Evolutionary conservation across 1,140 invertebrate species (phyloP).

Genomic region (Cotesia vestalis): DNA sequence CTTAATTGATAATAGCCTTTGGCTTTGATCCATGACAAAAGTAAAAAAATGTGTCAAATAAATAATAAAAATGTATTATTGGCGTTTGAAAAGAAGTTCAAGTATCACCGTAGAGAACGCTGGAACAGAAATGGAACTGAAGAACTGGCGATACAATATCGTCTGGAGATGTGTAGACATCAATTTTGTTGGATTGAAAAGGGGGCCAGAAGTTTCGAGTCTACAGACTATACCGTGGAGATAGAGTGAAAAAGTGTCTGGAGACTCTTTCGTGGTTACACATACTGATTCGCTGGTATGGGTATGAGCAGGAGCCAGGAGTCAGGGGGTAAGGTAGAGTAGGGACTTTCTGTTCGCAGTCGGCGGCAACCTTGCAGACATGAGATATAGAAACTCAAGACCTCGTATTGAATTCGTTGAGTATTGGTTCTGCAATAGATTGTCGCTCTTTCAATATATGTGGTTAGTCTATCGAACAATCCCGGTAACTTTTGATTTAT

Average conservation of each 20-base stretch:
- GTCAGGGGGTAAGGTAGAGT: too few species aligned
- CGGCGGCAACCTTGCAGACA: constrained; percentile 21
- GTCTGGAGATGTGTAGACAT: constrained; percentile 39
- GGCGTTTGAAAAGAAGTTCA: constrained; percentile 13
- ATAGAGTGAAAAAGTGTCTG: constrained; percentile 17
- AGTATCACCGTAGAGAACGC: background rate
- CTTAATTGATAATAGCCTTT: background rate
- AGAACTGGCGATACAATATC: constrained; percentile 38
- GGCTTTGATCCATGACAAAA: background rate
- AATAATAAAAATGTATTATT: background rate
- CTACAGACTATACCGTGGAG: constrained; percentile 9
- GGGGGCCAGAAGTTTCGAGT: constrained; percentile 29
- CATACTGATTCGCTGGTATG: constrained; percentile 14
- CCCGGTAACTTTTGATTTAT: background rate
- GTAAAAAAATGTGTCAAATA: background rate
- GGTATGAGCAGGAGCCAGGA: too few species aligned
- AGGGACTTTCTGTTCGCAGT: constrained; percentile 31
- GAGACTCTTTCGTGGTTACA: constrained; percentile 21
- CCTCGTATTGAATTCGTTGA: constrained; percentile 23
- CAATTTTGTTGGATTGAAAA: constrained; percentile 40
- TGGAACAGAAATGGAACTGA: constrained; percentile 5
- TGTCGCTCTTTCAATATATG: background rate
- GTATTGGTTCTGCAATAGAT: constrained; percentile 21
- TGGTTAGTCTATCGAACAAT: constrained; percentile 10
- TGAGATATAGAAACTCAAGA: constrained; percentile 18